Evolutionary conservation across 2,888 invertebrate genomes (phyloP), one percentile per base, ranked within the genome.

Genomic region (Vanessa cardui): DNA sequence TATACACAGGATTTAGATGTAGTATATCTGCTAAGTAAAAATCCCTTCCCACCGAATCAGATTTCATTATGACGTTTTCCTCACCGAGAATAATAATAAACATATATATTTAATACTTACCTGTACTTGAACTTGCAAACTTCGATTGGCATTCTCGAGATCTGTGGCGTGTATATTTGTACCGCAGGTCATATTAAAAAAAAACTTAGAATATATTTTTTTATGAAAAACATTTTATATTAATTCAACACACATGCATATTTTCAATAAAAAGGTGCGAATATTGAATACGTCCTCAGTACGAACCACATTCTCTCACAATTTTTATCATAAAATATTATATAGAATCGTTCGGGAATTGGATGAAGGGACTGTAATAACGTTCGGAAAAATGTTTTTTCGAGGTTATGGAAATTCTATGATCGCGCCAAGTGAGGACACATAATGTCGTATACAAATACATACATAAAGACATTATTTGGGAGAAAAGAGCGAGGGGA

Each of bases 331-430:
- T 26, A 46, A 15, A 58, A 70, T 62, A 61, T 62, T 56, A 52
- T 64, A 68, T 69, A 52, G 56, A 68, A 65, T 66, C 58, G 65
- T 61, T 52, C 46, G 66, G 31, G 61, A 66, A 69, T 69, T 65
- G 67, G 60, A 58, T 65, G 63, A 47, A 69, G 65, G 68, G 65
- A 66, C 68, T 64, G 52, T 64, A 71, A 73, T 74, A 72, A 70
- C 68, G 72, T 64, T 71, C 61, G 64, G 70, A 62, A 69, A 74
- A 71, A 59, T 62, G 68, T 64, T 73, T 71, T 50, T 69, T 68
- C n/a, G 64, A 58, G 56, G 71, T 68, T 73, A 74, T 74, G 74
- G 70, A 69, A 73, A 73, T 73, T 69, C 64, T 69, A 73, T 68
- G 72, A 69, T 70, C 71, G 71, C 69, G 73, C 59, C 62, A 72